Base-by-base conservation (phyloP, 53 echinoderm and acorn worm genomes). In the Crossaster papposus region DNA sequence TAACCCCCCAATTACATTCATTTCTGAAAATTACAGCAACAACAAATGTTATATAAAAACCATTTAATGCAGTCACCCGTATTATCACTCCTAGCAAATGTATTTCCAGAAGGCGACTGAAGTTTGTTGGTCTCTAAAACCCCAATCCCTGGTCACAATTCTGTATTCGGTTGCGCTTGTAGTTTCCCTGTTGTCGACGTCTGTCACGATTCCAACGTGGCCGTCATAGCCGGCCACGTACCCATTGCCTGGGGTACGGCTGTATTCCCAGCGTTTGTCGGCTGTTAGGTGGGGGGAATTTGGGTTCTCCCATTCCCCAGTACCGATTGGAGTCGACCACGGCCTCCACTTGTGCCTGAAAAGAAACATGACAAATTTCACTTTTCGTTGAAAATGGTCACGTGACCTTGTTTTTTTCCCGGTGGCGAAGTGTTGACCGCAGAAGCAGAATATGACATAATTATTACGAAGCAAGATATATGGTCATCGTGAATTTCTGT, bases 171-270 rank as follows among this genome's bases (percentile, higher is more conserved):
- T 9, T 10, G 81, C 81, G 34, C 81, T 81, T 2, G 81, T 81
- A 22, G 81, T 64, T 81, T 33, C 9, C 0, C 23, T 5, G 1
- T 0, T 0, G n/a, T n/a, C n/a, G n/a, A n/a, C n/a, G 20, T 63
- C 63, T 9, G 81, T 81, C 62, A 81, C 81, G 23, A 81, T 81
- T 28, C 62, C 81, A 13, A 81, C 81, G 34, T 81, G 81, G 0
- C 0, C 0, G 17, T 36, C 34, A 28, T 62, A 9, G 20, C 62
- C 64, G 64, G 51, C 26, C 29, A 81, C 81, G 35, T 63, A 29
- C 15, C 81, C 81, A 11, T 22, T 30, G 1, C 4, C 13, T 13
- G 55, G 1, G 23, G 3, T 12, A 0, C 68, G 5, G 4, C 4
- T 12, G 32, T 35, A 18, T 0, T 7, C 13, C 81, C 81, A 81